A percentile compares a stretch with the other conserved stretches of the same genome.
Conservation (phyloP, 2,797 vertebrate genomes). For the Sylvilagus floridanus region DNA sequence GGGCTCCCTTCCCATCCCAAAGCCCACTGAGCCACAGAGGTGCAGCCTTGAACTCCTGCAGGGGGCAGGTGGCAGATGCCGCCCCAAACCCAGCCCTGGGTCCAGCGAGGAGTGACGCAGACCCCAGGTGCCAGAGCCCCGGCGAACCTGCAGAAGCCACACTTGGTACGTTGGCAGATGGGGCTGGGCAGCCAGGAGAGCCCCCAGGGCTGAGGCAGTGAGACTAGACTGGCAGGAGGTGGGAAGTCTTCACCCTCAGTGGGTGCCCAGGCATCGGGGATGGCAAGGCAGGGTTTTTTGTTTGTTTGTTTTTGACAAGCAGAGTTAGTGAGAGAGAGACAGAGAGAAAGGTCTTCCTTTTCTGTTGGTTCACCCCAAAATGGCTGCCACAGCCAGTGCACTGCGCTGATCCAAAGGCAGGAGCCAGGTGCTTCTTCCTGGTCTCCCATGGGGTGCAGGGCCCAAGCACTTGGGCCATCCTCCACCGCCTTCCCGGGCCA, state of each 20-base stretch:
- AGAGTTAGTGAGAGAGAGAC: too few relatives aligned
- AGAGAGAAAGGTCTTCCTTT: not conserved
- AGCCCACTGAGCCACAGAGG: not conserved
- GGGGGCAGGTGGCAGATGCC: rapidly evolving
- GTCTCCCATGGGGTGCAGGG: too few relatives aligned
- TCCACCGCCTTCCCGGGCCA: too few relatives aligned
- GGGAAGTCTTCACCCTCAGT: not conserved
- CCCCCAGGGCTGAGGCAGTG: not conserved
- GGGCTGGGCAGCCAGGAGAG: not conserved
- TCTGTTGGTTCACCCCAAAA: too few relatives aligned
- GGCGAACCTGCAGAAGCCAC: not conserved
- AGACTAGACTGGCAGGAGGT: not conserved
- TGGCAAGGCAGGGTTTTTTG: not conserved
- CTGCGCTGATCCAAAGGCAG: too few relatives aligned
- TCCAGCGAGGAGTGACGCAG: not conserved
- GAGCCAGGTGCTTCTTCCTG: too few relatives aligned
- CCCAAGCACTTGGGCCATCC: too few relatives aligned
- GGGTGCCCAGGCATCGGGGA: not conserved
- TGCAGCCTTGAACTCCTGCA: not conserved
- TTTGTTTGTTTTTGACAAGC: too few relatives aligned
- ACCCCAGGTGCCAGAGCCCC: not conserved
- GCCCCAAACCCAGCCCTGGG: not conserved
- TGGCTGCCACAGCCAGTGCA: too few relatives aligned
- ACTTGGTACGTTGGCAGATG: not conserved
- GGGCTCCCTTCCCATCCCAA: not conserved